Evolutionary conservation across 1,140 invertebrate species (phyloP), one percentile per base, ranked within the genome.

Genomic region (Phocides pigmalion): DNA sequence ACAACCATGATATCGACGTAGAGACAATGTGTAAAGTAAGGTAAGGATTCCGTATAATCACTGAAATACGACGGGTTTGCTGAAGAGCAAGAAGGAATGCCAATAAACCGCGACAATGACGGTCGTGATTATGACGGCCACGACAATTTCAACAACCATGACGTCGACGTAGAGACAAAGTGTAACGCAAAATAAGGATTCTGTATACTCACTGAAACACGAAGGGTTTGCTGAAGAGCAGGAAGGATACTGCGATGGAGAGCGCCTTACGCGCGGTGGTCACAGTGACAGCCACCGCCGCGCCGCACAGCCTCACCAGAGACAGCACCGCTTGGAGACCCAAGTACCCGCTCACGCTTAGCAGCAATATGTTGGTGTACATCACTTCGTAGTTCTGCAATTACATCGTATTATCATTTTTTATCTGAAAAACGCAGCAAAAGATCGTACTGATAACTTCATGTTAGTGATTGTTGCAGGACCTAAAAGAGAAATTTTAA

Each of bases 221-320:
- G 80, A 99, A 99, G 4, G 98, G 98, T 87, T 99, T 99, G 82
- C 95, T 95, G 81, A 99, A 99, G 70, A 98, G 95, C 35, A 98
- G 64, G 90, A 99, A 99, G 0, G 98, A 99, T 62, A 99, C 93
- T 32, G 98, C 92, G 49, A 99, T 98, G 0, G 98, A 98, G 0
- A 99, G 92, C 16, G 97, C 97, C 92, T 99, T 99, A 44, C 98
- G 92, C 76, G 95, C 95, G 0, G 96, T 96, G 8, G 96, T 97
- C 20, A 98, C 97, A 11, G 97, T 99, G 1, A 98, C 98, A 4
- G 98, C 97, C 20, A 96, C 94, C 20, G 98, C 95, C 11, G 98
- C 98, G 12, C 98, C 98, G 84, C 95, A 96, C 15, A 95, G 95
- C 72, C 95, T 94, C 0, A 99, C 97, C 41, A 99, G 84, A 0